Base-by-base conservation (phyloP, 2,888 invertebrate species). In the Platypus cylindrus region DNA sequence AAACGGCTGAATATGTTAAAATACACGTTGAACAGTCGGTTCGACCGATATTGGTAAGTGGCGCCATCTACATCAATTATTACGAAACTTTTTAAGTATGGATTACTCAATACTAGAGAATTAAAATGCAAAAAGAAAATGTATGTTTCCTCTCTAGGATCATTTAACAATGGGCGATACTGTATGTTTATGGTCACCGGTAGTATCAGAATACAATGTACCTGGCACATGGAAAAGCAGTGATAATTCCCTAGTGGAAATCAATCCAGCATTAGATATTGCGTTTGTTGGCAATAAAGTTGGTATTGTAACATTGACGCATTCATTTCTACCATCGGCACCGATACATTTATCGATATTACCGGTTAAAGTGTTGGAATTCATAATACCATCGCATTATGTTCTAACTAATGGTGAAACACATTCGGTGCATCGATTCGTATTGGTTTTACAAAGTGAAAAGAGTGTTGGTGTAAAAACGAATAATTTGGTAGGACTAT, bases 81-180 rank as follows among this genome's bases (percentile, higher is more conserved):
- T n/a, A n/a, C n/a, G n/a, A n/a, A n/a, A n/a, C n/a, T n/a, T n/a
- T n/a, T n/a, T n/a, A n/a, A n/a, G n/a, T n/a, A n/a, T n/a, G n/a
- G n/a, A n/a, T n/a, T n/a, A n/a, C n/a, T n/a, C n/a, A n/a, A n/a
- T n/a, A n/a, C n/a, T n/a, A n/a, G n/a, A n/a, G n/a, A n/a, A n/a
- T n/a, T n/a, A n/a, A n/a, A n/a, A n/a, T n/a, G n/a, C n/a, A n/a
- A n/a, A n/a, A n/a, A n/a, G n/a, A n/a, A 20, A 20, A 7, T 20
- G 20, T 18, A 32, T 12, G 25, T 5, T 17, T 32, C 47, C 44
- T 15, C 45, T 60, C 56, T 34, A 43, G 43, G 55, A 57, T n/a
- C 46, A 54, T 31, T 37, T 71, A 29, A 63, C 62, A 4, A 58
- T 66, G 30, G 73, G 72, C 3, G 68, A 70, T 45, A 58, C 71